Evolutionary conservation across 2,113 vertebrate species (phyloP).

Genomic region (Sander vitreus): DNA sequence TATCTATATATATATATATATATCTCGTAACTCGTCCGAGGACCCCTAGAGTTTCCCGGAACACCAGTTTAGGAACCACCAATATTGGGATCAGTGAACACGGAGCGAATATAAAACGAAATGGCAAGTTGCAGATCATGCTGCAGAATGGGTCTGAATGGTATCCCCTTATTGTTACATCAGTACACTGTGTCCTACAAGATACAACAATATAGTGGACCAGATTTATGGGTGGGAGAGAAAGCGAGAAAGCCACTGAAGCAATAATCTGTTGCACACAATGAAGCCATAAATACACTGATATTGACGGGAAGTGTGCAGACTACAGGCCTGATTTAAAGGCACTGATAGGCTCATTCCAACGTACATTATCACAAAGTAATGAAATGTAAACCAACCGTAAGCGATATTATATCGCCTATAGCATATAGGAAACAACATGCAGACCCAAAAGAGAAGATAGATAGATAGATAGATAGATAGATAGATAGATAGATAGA

Average conservation of each 20-base stretch:
- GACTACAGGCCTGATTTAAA: constrained; percentile 36
- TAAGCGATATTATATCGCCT: neutral
- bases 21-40: neutral
- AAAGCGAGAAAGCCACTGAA: constrained; percentile 2
- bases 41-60: neutral
- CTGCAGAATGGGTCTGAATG: neutral
- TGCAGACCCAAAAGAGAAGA: neutral
- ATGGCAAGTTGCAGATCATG: neutral
- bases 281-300: constrained; percentile 54
- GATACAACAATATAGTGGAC: constrained; percentile 2
- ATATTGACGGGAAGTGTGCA: constrained; percentile 46
- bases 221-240: constrained; percentile 8
- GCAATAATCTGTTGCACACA: constrained; percentile 51
- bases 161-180: neutral
- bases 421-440: neutral
- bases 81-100: neutral
- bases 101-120: neutral
- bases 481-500: neutral
- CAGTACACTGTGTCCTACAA: neutral
- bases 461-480: neutral
- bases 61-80: neutral
- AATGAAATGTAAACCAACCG: constrained; percentile 40
- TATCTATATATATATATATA: neutral
- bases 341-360: constrained; percentile 31
- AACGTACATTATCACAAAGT: constrained; percentile 25